phyloP scores from a whole-genome alignment of 2,888 invertebrate genomes.

The Eilema caniola region DNA sequence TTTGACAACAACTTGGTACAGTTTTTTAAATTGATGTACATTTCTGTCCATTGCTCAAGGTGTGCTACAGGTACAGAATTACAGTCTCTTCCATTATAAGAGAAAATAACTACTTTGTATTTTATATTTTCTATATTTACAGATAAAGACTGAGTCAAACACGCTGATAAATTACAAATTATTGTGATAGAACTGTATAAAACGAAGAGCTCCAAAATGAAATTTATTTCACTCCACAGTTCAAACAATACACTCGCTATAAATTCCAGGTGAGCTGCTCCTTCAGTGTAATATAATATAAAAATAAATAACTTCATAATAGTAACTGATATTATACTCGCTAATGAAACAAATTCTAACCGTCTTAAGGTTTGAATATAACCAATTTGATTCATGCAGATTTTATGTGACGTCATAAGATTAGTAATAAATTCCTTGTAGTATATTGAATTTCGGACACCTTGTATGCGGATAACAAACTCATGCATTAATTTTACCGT shows the following conservation, averaged over 20 bases:
- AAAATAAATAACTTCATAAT: not conserved
- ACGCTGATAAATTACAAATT: constrained; percentile 1
- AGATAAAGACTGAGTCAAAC: constrained; percentile 12
- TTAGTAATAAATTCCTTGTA: not conserved
- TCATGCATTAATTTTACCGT: not conserved
- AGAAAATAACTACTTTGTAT: not conserved
- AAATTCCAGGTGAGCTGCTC: not conserved
- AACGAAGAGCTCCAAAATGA: constrained; percentile 18
- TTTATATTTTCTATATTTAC: not conserved
- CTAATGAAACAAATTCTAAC: not conserved
- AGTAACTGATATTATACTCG: not conserved
- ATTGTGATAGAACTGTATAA: constrained; percentile 3
- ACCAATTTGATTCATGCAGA: not conserved
- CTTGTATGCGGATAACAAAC: not conserved
- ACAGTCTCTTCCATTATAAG: not conserved
- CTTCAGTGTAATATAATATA: not conserved
- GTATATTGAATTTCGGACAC: not conserved
- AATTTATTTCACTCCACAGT: not conserved
- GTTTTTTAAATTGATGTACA: constrained; percentile 20
- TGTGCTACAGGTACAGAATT: not conserved
- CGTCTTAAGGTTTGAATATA: not conserved
- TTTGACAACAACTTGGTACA: constrained; percentile 21
- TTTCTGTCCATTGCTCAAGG: constrained; percentile 12
- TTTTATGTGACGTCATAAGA: not conserved
- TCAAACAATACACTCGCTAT: not conserved